Base-by-base conservation (phyloP, 2,888 invertebrate species). In the Baccha elongata region DNA sequence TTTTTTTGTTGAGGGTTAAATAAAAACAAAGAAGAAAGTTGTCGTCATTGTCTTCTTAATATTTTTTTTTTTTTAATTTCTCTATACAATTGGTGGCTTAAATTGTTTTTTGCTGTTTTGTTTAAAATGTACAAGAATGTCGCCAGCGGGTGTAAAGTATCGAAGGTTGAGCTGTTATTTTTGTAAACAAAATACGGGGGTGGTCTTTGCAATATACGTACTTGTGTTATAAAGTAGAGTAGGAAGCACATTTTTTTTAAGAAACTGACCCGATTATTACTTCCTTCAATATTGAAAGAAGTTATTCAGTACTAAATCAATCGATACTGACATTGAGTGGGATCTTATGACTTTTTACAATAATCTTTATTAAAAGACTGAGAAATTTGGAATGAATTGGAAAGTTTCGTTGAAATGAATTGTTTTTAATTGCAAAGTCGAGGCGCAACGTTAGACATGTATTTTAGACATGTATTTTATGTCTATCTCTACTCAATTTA, bases 21-120 rank as follows among this genome's bases (percentile, higher is more conserved):
- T 17, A 46, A 37, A 40, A 55, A 46, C 6, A 65, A 53, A 53
- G 65, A 78, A 78, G 72, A 78, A 79, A 79, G 72, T 69, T 62
- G 65, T 42, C 35, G 53, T 55, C 53, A 53, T 68, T 44, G 42
- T 46, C 46, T 37, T 32, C 13, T n/a, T 35, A 40, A 15, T 19
- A 8, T 10, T 8, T 19, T 52, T 15, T 42, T 40, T 29, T n/a
- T 46, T n/a, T 2, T 46, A 40, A 8, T 32, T 32, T 32, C 1
- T 32, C 4, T 32, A 19, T 13, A 17, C 15, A 17, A 7, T 11
- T 44, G 37, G 48, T 53, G 29, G 35, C 21, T 29, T 60, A 64
- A 64, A 68, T 48, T 68, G 55, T 40, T 67, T 67, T 62, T 60
- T 60, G 46, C 7, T 46, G 55, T 55, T 53, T 19, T 64, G 21